Percentiles rank a stretch among this genome's conserved stretches.
phyloP scores from a whole-genome alignment of 2,888 invertebrate species.

The Amblyjoppa fuscipennis region DNA sequence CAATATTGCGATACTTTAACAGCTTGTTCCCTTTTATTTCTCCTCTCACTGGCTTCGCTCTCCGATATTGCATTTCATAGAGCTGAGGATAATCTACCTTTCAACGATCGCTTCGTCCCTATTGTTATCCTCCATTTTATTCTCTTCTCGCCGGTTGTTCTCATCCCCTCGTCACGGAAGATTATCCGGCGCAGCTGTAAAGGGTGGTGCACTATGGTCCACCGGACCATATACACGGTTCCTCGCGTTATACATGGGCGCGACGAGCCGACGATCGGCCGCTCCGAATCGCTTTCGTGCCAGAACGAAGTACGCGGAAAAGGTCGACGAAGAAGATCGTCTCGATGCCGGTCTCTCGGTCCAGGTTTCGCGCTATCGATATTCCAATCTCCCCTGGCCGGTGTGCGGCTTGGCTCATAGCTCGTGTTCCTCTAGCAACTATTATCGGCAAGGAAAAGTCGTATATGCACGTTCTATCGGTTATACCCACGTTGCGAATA shows the following conservation, averaged over 20 bases:
- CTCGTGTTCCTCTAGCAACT: slow-evolving; percentile 32
- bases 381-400: slow-evolving; percentile 50
- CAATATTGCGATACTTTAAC: slow-evolving; percentile 18
- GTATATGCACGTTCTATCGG: slow-evolving; percentile 9
- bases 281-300: slow-evolving; percentile 60
- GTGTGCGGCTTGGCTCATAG: slow-evolving; percentile 48
- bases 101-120: slow-evolving; percentile 43
- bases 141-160: slow-evolving; percentile 33
- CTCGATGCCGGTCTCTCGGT: slow-evolving; percentile 45
- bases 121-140: slow-evolving; percentile 52
- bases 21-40: not conserved
- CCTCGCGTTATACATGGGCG: slow-evolving; percentile 27
- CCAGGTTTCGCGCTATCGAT: slow-evolving; percentile 53
- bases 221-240: slow-evolving; percentile 19
- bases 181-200: slow-evolving; percentile 51
- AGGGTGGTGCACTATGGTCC: slow-evolving; percentile 15
- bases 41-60: not conserved
- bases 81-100: slow-evolving; percentile 32
- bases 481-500: not conserved
- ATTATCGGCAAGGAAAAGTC: slow-evolving; percentile 43
- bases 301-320: slow-evolving; percentile 58
- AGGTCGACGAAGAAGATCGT: slow-evolving; percentile 59
- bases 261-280: slow-evolving; percentile 50
- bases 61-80: slow-evolving; percentile 28
- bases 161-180: slow-evolving; percentile 43